Conservation (phyloP, 2,797 vertebrate species). For the Valencia hispanica region DNA sequence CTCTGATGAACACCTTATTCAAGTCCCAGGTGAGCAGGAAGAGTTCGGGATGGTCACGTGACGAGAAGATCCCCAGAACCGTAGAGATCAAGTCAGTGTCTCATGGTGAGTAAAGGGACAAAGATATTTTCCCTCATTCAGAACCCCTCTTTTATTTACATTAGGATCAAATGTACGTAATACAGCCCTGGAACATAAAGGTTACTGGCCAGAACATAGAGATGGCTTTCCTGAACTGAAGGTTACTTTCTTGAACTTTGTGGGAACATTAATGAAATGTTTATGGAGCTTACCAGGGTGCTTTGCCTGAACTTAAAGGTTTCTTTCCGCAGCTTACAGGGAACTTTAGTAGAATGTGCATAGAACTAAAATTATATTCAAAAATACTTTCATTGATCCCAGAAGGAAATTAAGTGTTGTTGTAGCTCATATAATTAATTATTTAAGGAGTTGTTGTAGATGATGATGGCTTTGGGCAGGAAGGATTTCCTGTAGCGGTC, state of each 20-base stretch:
- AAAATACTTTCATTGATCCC: too few relatives aligned
- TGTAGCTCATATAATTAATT: too few relatives aligned
- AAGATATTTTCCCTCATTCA: constrained; percentile 32
- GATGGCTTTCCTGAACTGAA: background rate
- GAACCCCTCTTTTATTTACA: constrained; percentile 20
- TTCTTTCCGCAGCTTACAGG: background rate
- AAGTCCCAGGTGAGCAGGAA: constrained; percentile 98
- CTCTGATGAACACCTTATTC: constrained; percentile 94
- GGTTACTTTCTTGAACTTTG: background rate
- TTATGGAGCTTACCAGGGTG: background rate
- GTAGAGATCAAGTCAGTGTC: constrained; percentile 96
- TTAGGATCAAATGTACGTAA: background rate
- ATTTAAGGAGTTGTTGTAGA: too few relatives aligned
- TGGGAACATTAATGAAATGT: background rate
- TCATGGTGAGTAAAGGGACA: constrained; percentile 86
- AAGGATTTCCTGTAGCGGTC: too few relatives aligned
- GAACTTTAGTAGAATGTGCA: background rate
- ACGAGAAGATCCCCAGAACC: constrained; percentile 97
- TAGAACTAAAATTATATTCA: too few relatives aligned
- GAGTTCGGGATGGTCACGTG: constrained; percentile 90
- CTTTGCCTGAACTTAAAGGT: background rate
- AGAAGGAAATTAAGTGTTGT: too few relatives aligned
- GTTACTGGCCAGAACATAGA: background rate
- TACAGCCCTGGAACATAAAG: background rate
- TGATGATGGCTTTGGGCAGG: too few relatives aligned